Evolutionary conservation across 2,888 invertebrate genomes (phyloP), one percentile per base, ranked within the genome.

Genomic region (Panopea generosa): DNA sequence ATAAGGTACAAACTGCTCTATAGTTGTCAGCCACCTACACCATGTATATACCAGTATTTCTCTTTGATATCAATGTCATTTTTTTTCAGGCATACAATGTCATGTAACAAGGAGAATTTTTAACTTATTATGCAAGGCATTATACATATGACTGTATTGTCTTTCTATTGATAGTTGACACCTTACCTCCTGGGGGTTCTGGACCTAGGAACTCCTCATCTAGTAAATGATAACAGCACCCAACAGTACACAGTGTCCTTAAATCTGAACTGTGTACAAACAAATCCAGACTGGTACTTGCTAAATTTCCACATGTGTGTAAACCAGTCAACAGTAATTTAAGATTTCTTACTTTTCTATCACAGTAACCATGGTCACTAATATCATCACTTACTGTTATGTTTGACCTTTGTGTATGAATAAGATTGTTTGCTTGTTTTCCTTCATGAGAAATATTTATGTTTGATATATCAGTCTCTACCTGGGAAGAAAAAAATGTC

Each of bases 211-310:
- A 90, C 52, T 80, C 70, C 61, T 92, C 91, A 9, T 85, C 77
- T 69, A 98, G 92, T 1, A 96, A 94, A 92, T 98, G 97, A 93
- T 97, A 98, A 90, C 98, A 98, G 91, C 98, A 98, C 0, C 97
- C 97, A 43, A 98, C 96, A 89, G 96, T 96, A 87, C 96, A 95
- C 0, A 97, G 90, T 0, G 95, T 94, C 69, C 94, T 94, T 0
- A 95, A 85, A 22, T 71, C 52, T 6, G 70, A 47, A 71, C 94
- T 94, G 52, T 92, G 86, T 2, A 93, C 90, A 90, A 97, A 98
- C 16, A 96, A 93, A 75, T 95, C 94, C 0, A 97, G 93, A 47
- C 95, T 95, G 14, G 95, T 95, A 0, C 96, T 94, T 0, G 96
- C 96, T 6, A 98, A 93, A 93, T 96, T 95, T 0, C 98, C 98